These are phyloP conservation scores for Ceriagrion tenellum DNA, from an alignment of 2,888 invertebrate species.

Conservation along the genomic window DNA sequence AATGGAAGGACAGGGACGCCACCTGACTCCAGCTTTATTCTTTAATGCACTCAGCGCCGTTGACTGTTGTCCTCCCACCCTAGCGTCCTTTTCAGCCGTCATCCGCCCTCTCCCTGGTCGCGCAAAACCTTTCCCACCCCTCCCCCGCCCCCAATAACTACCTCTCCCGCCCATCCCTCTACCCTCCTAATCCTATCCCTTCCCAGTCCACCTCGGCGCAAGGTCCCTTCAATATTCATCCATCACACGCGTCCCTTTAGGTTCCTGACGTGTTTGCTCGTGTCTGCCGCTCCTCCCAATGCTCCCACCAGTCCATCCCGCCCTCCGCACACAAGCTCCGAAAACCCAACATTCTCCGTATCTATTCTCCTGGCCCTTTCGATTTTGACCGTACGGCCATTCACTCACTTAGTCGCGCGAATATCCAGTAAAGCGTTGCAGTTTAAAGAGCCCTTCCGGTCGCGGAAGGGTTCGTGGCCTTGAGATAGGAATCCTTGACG, in stretches of 20 bases:
- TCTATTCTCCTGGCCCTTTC: not conserved
- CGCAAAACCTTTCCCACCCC: too few relatives aligned
- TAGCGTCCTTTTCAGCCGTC: not conserved
- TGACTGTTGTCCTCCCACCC: not conserved
- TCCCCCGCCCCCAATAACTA: not conserved
- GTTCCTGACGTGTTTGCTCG: conserved; percentile 46
- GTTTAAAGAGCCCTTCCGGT: not conserved
- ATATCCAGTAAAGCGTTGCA: not conserved
- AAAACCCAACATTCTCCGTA: not conserved
- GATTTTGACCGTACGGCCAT: not conserved
- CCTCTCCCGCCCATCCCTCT: not conserved
- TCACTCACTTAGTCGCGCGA: too few relatives aligned
- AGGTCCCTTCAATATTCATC: conserved; percentile 60
- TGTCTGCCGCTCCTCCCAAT: conserved; percentile 34
- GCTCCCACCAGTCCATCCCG: not conserved
- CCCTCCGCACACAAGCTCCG: not conserved
- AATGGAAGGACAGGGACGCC: not conserved
- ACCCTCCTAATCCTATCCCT: not conserved
- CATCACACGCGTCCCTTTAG: not conserved
- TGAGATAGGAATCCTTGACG: not conserved
- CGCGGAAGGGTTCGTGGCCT: not conserved
- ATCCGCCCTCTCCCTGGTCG: not conserved
- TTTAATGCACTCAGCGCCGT: not conserved
- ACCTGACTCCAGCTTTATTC: not conserved
- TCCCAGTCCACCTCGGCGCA: not conserved